phyloP scores from a whole-genome alignment of 2,797 vertebrate genomes.

The Hypotaenidia philippensis region DNA sequence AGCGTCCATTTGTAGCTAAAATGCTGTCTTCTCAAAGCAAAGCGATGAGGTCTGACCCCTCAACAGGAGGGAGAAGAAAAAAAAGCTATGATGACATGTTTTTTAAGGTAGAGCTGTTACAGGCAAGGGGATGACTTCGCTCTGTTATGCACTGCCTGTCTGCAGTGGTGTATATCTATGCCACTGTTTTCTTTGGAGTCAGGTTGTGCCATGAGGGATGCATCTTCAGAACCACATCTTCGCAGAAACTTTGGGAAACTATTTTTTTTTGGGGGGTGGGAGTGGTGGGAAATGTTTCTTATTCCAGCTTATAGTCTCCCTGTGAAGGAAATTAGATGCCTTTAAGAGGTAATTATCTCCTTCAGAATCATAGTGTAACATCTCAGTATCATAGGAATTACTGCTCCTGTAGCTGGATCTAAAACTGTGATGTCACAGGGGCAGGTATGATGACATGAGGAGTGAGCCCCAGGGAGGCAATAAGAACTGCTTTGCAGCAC shows the following conservation, averaged over 20 bases:
- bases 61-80: neutral
- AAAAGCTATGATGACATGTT: accelerated
- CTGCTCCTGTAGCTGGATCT: neutral
- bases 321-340: neutral
- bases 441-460: neutral
- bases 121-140: neutral
- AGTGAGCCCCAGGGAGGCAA: neutral
- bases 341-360: neutral
- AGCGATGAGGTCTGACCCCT: neutral
- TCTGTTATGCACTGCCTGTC: neutral
- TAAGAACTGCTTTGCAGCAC: neutral
- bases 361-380: neutral
- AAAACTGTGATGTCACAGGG: neutral
- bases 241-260: neutral
- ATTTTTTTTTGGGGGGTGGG: neutral
- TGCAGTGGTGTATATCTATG: neutral
- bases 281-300: neutral
- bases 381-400: neutral
- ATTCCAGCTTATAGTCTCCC: neutral
- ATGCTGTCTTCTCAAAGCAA: neutral
- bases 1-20: conserved; percentile 2
- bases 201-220: neutral
- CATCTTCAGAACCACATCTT: neutral
- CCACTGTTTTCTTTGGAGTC: neutral
- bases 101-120: neutral